These are phyloP conservation scores for Oscarella lobularis DNA, from an alignment of 37 sponge, comb jelly and placozoan genomes.

Conservation along the genomic window DNA sequence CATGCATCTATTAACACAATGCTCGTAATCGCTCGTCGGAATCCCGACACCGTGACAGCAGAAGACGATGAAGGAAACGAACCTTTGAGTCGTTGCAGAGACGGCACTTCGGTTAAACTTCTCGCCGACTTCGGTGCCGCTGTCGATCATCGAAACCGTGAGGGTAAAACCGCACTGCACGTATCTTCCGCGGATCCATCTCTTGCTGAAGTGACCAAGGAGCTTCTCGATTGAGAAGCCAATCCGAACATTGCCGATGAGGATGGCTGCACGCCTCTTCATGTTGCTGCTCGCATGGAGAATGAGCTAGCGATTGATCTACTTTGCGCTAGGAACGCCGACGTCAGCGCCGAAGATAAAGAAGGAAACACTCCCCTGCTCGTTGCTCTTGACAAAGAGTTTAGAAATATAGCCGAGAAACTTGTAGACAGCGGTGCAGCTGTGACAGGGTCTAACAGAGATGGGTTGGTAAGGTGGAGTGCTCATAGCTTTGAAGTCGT, in stretches of 20 bases:
- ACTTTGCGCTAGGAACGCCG: slow-evolving; percentile 12
- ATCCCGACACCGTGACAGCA: not conserved
- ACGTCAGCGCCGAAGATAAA: not conserved
- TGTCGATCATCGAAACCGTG: not conserved
- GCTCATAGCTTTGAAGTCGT: too few species aligned
- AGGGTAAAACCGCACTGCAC: too few species aligned
- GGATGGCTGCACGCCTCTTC: slow-evolving; percentile 52
- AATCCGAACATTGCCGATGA: slow-evolving; percentile 25
- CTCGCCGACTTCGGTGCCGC: not conserved
- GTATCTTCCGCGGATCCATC: not conserved
- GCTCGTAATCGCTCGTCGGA: not conserved
- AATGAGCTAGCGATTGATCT: slow-evolving; percentile 14
- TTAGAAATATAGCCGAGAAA: not conserved
- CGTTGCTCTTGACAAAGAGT: not conserved
- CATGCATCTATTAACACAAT: not conserved
- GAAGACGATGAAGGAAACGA: not conserved
- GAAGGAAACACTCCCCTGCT: not conserved
- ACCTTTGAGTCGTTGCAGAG: not conserved
- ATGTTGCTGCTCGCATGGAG: slow-evolving; percentile 25
- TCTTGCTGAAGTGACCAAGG: not conserved
- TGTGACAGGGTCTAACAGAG: not conserved
- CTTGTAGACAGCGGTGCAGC: not conserved
- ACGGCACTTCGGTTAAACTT: not conserved
- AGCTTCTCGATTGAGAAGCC: slow-evolving; percentile 25
- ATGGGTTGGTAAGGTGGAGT: not conserved